Evolutionary conservation across 2,797 vertebrate genomes (phyloP).

Genomic region (Kryptolebias ocellatus): DNA sequence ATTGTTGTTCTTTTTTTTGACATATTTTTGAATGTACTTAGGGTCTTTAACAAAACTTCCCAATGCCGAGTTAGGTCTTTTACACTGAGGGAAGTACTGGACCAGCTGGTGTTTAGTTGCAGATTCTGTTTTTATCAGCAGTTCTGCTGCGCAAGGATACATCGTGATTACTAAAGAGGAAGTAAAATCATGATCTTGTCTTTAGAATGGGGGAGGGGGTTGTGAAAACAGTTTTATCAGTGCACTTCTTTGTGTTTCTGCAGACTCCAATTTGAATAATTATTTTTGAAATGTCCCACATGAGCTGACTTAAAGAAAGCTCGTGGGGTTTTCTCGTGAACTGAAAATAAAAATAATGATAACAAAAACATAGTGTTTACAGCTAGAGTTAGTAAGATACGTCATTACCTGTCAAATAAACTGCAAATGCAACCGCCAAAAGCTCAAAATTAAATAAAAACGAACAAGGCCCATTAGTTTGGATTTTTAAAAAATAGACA

Average conservation of each 20-base stretch:
- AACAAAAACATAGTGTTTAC: background rate
- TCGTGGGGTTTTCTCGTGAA: slow-evolving; percentile 16
- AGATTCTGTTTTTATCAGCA: slow-evolving; percentile 58
- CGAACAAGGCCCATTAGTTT: background rate
- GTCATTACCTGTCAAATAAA: background rate
- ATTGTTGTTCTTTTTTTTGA: slow-evolving; percentile 53
- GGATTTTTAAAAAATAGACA: slow-evolving; percentile 16
- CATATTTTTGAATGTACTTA: slow-evolving; percentile 61
- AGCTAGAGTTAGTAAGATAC: background rate
- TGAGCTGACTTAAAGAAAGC: too few relatives aligned
- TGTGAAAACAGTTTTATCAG: slow-evolving; percentile 10
- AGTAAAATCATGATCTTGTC: slow-evolving; percentile 60
- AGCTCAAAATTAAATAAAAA: background rate
- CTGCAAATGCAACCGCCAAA: background rate
- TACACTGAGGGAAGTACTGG: slow-evolving; percentile 36
- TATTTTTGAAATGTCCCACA: background rate
- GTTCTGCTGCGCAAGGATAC: slow-evolving; percentile 35
- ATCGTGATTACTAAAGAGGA: slow-evolving; percentile 72
- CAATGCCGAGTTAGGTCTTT: slow-evolving; percentile 49
- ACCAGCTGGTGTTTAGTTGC: slow-evolving; percentile 38
- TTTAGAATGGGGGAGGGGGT: slow-evolving; percentile 23
- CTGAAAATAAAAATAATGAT: background rate
- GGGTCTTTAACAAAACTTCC: slow-evolving; percentile 36
- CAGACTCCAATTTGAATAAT: background rate
- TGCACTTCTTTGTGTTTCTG: background rate